Base-by-base conservation (phyloP, 2,797 vertebrate genomes). In the Rhinophrynus dorsalis region DNA sequence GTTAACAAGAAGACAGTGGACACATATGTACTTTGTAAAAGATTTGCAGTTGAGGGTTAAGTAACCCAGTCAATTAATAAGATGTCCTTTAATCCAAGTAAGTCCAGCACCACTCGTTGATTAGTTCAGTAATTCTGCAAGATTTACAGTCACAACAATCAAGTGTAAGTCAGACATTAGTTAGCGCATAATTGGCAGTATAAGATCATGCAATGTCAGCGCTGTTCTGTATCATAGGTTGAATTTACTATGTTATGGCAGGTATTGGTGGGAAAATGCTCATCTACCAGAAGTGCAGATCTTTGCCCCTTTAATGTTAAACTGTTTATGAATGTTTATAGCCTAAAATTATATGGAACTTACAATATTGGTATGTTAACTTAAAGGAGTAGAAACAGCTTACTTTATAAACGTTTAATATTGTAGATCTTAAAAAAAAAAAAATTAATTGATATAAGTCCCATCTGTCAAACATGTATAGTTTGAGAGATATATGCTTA, bases 61-160 rank as follows among this genome's bases (percentile, higher is more conserved):
- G 62, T 26, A 44, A 73, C 69, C 62, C 54, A 73, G 62, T 66
- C 69, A 73, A 65, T 73, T 73, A 73, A 73, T 73, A 66, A 52
- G 35, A 32, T 33, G 55, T 73, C 69, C 55, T 72, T 59, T 47
- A 59, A 59, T 73, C 61, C 33, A 23, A 32, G 35, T 29, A 32
- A 38, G 42, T 26, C 51, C 23, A 42, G 54, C 30, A 11, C 40
- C 33, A 15, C 55, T 51, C 37, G 33, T 73, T 73, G 69, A 73
- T 73, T 73, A 73, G 69, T 73, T 66, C 55, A 66, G 10, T 15
- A 42, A 30, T 50, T 65, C 61, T 23, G 8, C 23, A 23, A 66
- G 69, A 58, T 52, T 37, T 51, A 15, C 52, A 58, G 68, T 58
- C 52, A 58, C 60, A 65, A 72, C 60, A 59, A 66, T 73, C 47